Evolutionary conservation across 2,113 vertebrate genomes (phyloP).

Genomic region (Nothocercus julius): DNA sequence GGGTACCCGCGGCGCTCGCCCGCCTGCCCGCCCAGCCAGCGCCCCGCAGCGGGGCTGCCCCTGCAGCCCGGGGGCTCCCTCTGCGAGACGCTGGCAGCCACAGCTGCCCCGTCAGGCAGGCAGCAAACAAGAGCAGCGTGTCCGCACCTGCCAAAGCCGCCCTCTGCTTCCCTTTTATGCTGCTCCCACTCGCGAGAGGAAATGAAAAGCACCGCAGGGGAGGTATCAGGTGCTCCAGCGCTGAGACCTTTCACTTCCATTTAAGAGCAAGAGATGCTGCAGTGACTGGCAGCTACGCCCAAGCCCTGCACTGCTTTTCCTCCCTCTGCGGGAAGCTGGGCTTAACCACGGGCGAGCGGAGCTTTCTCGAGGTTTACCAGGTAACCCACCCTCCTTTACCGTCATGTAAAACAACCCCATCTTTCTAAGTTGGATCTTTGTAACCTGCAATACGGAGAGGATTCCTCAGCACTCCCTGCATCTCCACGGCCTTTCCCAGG

Average conservation of each 20-base stretch:
- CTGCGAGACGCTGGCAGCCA: neutral
- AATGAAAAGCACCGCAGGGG: too few species aligned
- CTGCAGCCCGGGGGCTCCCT: too few species aligned
- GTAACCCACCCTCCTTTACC: neutral
- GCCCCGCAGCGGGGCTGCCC: too few species aligned
- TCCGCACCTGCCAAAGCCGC: neutral
- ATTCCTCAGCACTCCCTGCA: rapidly evolving
- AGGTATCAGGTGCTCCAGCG: too few species aligned
- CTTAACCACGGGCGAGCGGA: neutral
- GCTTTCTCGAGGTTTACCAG: neutral
- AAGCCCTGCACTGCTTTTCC: rapidly evolving
- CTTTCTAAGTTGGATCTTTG: neutral
- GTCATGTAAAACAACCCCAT: neutral
- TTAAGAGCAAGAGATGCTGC: too few species aligned
- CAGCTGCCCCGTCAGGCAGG: rapidly evolving
- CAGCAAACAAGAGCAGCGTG: rapidly evolving
- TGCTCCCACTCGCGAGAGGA: neutral
- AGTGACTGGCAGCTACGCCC: too few species aligned
- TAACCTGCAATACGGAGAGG: neutral
- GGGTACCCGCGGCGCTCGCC: too few species aligned
- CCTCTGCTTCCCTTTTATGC: neutral
- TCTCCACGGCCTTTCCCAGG: neutral
- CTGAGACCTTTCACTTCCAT: too few species aligned
- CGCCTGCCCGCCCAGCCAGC: too few species aligned
- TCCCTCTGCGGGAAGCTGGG: neutral